Percentiles rank a stretch among this genome's conserved stretches.
Conservation (phyloP, 2,113 vertebrate genomes). For the Motacilla tschutschensis region DNA sequence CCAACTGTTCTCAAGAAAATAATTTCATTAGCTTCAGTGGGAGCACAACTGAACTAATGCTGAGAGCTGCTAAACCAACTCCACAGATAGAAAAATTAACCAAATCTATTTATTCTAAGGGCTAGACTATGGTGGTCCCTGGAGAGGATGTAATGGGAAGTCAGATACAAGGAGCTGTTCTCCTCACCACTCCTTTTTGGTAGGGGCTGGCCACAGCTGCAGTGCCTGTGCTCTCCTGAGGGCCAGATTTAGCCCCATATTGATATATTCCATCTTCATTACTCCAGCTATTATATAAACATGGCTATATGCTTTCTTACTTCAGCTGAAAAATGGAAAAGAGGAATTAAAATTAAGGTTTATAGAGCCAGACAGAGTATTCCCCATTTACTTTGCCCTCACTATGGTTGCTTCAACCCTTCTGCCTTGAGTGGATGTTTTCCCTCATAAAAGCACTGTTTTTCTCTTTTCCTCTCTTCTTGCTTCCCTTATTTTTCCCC, state of each 20-base stretch:
- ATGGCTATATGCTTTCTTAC: constrained; percentile 46
- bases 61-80: neutral
- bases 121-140: neutral
- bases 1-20: neutral
- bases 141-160: constrained; percentile 31
- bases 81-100: constrained; percentile 25
- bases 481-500: neutral
- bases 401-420: neutral
- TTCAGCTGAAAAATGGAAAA: constrained; percentile 54
- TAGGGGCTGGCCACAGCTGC: constrained; percentile 22
- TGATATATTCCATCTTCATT: constrained; percentile 63
- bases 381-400: constrained; percentile 1
- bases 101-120: constrained; percentile 32
- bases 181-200: neutral
- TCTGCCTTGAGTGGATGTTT: neutral
- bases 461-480: neutral
- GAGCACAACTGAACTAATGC: neutral
- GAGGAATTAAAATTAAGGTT: constrained; percentile 50
- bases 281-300: constrained; percentile 52
- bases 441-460: neutral
- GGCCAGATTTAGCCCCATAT: constrained; percentile 54
- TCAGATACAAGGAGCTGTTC: constrained; percentile 22
- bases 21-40: neutral
- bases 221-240: constrained; percentile 24
- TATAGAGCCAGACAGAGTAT: constrained; percentile 25